Conservation (phyloP, 2,888 invertebrate genomes). For the Scrobipalpa costella region DNA sequence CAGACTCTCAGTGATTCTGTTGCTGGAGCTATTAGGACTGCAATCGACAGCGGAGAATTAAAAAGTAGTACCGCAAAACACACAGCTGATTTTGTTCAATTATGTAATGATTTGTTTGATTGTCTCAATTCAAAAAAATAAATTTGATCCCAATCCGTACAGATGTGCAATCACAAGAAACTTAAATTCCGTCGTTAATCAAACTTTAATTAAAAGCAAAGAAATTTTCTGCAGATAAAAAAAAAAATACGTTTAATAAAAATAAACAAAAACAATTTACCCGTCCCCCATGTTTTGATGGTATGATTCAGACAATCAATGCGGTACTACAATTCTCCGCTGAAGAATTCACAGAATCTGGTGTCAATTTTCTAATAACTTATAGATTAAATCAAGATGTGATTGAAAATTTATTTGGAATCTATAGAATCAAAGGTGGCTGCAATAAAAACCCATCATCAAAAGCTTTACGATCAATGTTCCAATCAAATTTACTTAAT, state of each 20-base stretch:
- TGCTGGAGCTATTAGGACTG: not conserved
- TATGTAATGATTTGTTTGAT: constrained; percentile 30
- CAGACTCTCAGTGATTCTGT: not conserved
- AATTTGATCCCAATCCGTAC: constrained; percentile 29
- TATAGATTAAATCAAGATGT: constrained; percentile 36
- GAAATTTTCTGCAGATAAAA: constrained; percentile 13
- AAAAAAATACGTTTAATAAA: constrained; percentile 13
- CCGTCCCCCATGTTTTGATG: constrained; percentile 20
- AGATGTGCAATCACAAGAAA: constrained; percentile 28
- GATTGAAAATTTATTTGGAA: constrained; percentile 36
- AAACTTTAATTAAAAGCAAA: constrained; percentile 21
- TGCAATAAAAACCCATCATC: constrained; percentile 35
- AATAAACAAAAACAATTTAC: constrained; percentile 10
- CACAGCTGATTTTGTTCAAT: constrained; percentile 27
- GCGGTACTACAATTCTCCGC: constrained; percentile 26
- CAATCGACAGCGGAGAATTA: not conserved
- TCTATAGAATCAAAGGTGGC: constrained; percentile 33
- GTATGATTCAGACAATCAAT: constrained; percentile 26
- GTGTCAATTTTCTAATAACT: constrained; percentile 33
- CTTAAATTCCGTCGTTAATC: not conserved
- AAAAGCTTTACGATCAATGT: constrained; percentile 31
- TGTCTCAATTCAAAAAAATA: constrained; percentile 28
- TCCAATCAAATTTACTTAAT: constrained; percentile 32
- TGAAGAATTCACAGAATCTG: constrained; percentile 28
- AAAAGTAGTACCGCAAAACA: not conserved